Conservation (phyloP, 2,888 invertebrate species). For the Celastrina argiolus region DNA sequence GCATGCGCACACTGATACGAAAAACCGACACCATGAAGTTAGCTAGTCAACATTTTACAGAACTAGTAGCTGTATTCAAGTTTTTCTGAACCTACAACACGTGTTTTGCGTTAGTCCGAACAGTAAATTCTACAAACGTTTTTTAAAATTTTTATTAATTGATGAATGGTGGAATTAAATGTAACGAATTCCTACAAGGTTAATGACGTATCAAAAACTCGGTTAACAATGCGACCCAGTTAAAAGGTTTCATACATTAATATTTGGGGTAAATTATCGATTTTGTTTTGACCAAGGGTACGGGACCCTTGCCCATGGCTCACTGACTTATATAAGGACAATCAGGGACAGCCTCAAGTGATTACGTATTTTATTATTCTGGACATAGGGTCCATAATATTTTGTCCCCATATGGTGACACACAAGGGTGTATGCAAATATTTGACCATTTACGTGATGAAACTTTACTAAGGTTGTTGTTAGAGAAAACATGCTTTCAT, state of each 20-base stretch:
- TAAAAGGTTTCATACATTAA: constrained; percentile 36
- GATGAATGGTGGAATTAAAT: background rate
- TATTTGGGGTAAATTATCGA: constrained; percentile 58
- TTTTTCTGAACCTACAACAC: too few relatives aligned
- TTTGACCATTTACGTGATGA: constrained; percentile 60
- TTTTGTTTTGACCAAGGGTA: constrained; percentile 30
- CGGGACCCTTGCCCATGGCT: constrained; percentile 28
- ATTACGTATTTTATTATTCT: constrained; percentile 24
- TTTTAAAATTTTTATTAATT: too few relatives aligned
- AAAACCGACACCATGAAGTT: too few relatives aligned
- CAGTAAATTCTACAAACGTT: too few relatives aligned
- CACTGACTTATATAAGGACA: constrained; percentile 34
- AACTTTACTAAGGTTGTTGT: constrained; percentile 30
- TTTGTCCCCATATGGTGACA: constrained; percentile 32
- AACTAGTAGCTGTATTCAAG: too few relatives aligned
- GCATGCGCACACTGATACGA: too few relatives aligned
- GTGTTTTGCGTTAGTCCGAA: too few relatives aligned
- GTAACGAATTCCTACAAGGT: background rate
- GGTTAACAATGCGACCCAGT: constrained; percentile 29
- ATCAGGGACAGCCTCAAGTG: background rate
- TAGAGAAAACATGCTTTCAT: background rate
- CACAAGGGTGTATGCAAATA: constrained; percentile 48
- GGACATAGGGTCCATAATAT: background rate
- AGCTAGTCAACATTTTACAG: too few relatives aligned
- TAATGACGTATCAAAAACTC: background rate